Percentiles rank a stretch among this genome's conserved stretches.
Evolutionary conservation across 2,113 vertebrate species (phyloP).

Genomic region (Pelecanoides urinatrix): DNA sequence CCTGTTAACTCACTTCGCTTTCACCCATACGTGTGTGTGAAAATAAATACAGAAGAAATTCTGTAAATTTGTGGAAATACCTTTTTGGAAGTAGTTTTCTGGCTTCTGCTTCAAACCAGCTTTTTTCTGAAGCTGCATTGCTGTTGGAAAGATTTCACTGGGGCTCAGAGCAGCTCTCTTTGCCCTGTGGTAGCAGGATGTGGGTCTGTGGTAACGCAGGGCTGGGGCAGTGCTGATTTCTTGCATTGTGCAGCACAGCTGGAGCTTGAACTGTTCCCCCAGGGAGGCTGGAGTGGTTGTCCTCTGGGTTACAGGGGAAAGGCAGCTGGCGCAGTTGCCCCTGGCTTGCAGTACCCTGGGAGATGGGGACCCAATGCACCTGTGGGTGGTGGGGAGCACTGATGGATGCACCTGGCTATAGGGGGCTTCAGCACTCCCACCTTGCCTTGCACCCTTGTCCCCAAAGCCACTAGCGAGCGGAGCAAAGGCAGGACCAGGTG

Average conservation of each 20-base stretch:
- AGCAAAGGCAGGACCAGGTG: background rate
- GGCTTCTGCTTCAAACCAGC: background rate
- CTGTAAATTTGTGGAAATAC: background rate
- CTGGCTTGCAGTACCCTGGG: background rate
- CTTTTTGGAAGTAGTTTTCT: background rate
- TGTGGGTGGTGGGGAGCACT: accelerated
- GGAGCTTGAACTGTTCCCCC: background rate
- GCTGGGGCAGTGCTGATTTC: too few species aligned
- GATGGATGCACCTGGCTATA: background rate
- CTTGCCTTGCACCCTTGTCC: background rate
- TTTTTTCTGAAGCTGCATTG: background rate
- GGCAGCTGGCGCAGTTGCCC: background rate
- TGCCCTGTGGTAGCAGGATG: too few species aligned
- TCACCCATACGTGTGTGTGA: accelerated
- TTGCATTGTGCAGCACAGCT: accelerated
- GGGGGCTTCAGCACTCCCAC: background rate
- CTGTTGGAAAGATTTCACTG: accelerated
- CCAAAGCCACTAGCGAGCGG: background rate
- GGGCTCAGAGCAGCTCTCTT: accelerated
- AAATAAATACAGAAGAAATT: too few species aligned
- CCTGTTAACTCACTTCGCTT: accelerated
- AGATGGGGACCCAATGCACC: too few species aligned
- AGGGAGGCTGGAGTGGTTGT: too few species aligned
- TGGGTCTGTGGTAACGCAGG: background rate
- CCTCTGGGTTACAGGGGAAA: background rate